Evolutionary conservation across 1,140 invertebrate species (phyloP).

Genomic region (Gonioctena quinquepunctata): DNA sequence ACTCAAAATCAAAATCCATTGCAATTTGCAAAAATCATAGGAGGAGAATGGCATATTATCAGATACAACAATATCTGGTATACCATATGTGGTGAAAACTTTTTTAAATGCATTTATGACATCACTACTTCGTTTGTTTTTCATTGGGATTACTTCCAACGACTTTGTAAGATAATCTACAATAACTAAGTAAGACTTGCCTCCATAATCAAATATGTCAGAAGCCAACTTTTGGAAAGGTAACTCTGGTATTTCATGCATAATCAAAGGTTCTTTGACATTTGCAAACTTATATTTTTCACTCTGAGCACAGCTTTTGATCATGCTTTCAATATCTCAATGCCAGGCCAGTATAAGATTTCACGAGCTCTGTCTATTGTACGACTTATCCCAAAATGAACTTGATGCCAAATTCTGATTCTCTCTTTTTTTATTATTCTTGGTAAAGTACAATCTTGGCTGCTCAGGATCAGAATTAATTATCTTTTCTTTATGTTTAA

Average conservation of each 20-base stretch:
- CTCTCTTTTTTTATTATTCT: too few relatives aligned
- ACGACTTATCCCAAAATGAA: conserved; percentile 31
- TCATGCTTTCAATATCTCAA: conserved; percentile 54
- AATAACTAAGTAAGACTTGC: conserved; percentile 18
- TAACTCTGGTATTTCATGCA: conserved; percentile 41
- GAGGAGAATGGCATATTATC: conserved; percentile 45
- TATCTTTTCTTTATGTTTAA: too few relatives aligned
- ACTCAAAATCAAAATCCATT: background rate
- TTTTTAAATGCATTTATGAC: conserved; percentile 5
- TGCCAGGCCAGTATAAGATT: conserved; percentile 51
- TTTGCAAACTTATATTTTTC: conserved; percentile 38
- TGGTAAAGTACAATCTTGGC: too few relatives aligned
- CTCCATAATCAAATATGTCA: conserved; percentile 44
- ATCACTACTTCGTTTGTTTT: conserved; percentile 30
- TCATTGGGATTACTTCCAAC: conserved; percentile 41
- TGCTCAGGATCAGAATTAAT: too few relatives aligned
- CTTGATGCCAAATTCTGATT: too few relatives aligned
- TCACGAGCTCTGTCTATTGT: conserved; percentile 25
- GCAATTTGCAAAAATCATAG: conserved; percentile 6
- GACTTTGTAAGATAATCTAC: conserved; percentile 40
- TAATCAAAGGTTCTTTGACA: conserved; percentile 50
- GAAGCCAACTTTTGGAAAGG: conserved; percentile 45
- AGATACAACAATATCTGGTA: conserved; percentile 37
- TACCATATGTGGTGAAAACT: conserved; percentile 40
- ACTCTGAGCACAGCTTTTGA: conserved; percentile 52